Percentiles rank a stretch among this genome's conserved stretches.
Conservation (phyloP, 2,888 invertebrate species). For the Caenorhabditis plicata region DNA sequence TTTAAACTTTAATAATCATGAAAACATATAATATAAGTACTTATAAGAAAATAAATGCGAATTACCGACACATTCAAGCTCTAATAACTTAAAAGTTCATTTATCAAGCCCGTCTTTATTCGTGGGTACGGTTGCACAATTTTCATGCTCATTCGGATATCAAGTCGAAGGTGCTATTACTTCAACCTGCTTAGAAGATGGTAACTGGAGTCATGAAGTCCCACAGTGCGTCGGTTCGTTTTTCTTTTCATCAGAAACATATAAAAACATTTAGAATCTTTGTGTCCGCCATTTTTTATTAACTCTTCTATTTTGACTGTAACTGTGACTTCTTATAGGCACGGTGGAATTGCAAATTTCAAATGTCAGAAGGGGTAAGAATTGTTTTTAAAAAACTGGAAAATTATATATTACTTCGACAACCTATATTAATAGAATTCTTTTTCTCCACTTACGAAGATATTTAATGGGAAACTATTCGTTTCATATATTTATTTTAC, state of each 20-base stretch:
- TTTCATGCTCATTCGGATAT: conserved; percentile 56
- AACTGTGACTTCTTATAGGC: conserved; percentile 54
- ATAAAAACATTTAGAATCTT: neutral
- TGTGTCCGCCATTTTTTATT: conserved; percentile 56
- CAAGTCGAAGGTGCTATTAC: conserved; percentile 65
- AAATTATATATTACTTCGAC: no score
- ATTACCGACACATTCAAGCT: conserved; percentile 39
- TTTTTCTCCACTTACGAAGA: no score
- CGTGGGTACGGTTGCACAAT: conserved; percentile 58
- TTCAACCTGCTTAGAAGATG: conserved; percentile 84
- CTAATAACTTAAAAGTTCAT: conserved; percentile 40
- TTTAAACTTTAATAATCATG: neutral
- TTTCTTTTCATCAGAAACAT: neutral
- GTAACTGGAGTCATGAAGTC: conserved; percentile 87
- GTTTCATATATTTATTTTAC: no score
- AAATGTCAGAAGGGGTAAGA: conserved; percentile 71
- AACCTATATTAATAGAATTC: no score
- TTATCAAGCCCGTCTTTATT: conserved; percentile 43
- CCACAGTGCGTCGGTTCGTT: conserved; percentile 82
- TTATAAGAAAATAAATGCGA: conserved; percentile 53
- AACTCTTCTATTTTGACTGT: conserved; percentile 38
- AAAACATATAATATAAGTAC: neutral
- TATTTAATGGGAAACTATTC: no score
- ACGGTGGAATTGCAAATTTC: conserved; percentile 70
- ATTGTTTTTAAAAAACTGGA: no score